Evolutionary conservation across 2,113 vertebrate species (phyloP).

Genomic region (Jacana jacana): DNA sequence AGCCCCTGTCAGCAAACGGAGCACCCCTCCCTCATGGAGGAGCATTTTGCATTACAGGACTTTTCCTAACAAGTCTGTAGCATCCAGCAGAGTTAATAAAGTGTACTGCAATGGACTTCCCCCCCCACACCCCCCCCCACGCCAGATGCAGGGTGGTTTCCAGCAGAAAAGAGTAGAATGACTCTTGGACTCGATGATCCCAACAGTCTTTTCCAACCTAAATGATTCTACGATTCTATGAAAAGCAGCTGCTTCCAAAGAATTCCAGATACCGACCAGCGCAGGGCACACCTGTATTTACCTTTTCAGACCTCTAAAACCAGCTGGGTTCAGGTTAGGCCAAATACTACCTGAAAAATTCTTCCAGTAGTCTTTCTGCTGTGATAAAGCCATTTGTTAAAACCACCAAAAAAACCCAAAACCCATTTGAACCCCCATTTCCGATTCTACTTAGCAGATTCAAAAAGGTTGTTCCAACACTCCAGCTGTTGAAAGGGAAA

Average conservation of each 20-base stretch:
- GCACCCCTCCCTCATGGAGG: rapidly evolving
- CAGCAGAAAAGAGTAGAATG: neutral
- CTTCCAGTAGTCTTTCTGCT: neutral
- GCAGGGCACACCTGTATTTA: neutral
- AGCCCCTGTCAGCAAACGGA: neutral
- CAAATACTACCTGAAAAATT: neutral
- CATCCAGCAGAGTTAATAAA: neutral
- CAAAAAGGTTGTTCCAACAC: neutral
- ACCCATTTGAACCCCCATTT: neutral
- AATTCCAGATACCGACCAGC: rapidly evolving
- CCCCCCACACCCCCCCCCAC: too few relatives aligned
- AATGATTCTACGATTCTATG: too few relatives aligned
- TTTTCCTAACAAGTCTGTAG: neutral
- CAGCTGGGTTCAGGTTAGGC: neutral
- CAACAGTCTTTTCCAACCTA: too few relatives aligned
- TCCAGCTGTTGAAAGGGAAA: neutral
- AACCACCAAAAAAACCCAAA: neutral
- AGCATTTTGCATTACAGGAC: neutral
- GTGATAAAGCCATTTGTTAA: neutral
- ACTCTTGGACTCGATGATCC: too few relatives aligned
- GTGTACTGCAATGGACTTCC: neutral
- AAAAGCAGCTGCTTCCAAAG: neutral
- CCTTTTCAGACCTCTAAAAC: neutral
- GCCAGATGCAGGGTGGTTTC: neutral
- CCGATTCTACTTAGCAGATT: neutral